Conservation (phyloP, 2,888 invertebrate genomes). For the Margaritifera margaritifera region DNA sequence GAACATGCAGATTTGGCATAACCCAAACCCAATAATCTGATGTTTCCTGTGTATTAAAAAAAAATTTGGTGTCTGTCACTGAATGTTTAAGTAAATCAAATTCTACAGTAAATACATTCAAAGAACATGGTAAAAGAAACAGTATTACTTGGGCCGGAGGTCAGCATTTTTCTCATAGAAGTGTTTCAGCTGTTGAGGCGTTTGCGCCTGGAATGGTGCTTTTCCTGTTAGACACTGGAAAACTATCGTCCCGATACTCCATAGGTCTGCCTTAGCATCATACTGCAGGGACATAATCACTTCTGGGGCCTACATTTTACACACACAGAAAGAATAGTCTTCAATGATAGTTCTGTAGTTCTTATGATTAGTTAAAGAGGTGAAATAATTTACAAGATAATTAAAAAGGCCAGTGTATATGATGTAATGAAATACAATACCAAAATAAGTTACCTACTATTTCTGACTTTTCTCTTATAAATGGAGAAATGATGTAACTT, state of each 20-base stretch:
- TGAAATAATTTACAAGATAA: background rate
- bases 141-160: constrained; percentile 72
- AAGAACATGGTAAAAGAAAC: background rate
- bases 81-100: background rate
- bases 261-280: constrained; percentile 98
- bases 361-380: background rate
- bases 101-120: background rate
- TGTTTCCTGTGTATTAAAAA: background rate
- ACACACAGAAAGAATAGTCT: constrained; percentile 78
- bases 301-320: constrained; percentile 86
- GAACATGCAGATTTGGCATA: too few species aligned
- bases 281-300: constrained; percentile 99
- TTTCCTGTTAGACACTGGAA: constrained; percentile 98
- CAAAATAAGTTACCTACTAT: too few species aligned
- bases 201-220: constrained; percentile 98
- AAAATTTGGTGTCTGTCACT: background rate
- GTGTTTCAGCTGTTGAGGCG: constrained; percentile 96
- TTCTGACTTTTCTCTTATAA: too few species aligned
- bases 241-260: constrained; percentile 99
- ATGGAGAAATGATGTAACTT: too few species aligned
- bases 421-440: too few species aligned
- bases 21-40: too few species aligned
- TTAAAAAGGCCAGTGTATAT: background rate
- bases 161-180: constrained; percentile 93
- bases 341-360: too few species aligned